phyloP scores from a whole-genome alignment of 2,113 vertebrate species.

The Tragelaphus imberbis region DNA sequence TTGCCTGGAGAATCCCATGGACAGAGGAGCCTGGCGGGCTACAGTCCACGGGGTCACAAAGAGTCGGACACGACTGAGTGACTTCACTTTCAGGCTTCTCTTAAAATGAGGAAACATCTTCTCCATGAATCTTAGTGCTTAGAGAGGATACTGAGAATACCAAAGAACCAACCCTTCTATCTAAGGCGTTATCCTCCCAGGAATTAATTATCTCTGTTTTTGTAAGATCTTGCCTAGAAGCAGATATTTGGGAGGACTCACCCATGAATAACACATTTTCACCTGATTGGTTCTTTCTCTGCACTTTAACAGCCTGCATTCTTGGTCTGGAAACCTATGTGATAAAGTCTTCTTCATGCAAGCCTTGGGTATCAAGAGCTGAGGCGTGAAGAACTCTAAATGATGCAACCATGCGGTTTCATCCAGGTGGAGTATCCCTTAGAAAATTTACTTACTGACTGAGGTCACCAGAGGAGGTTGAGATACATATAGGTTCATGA shows the following conservation, averaged over 20 bases:
- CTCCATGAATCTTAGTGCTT: background rate
- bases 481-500: background rate
- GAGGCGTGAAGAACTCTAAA: background rate
- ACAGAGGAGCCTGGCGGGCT: no score
- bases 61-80: no score
- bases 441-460: background rate
- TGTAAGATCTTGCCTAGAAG: background rate
- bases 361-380: background rate
- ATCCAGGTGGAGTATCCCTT: background rate
- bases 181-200: background rate
- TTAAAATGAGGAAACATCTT: background rate
- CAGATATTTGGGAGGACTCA: background rate
- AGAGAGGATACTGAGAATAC: background rate
- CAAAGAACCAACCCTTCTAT: background rate
- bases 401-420: background rate
- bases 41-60: no score
- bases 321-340: background rate
- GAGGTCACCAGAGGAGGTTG: background rate
- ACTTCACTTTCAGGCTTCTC: background rate
- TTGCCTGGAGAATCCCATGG: no score
- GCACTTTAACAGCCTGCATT: background rate
- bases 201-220: conserved; percentile 45
- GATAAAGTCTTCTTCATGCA: background rate
- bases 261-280: background rate
- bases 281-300: background rate